A percentile compares a stretch with the other conserved stretches of the same genome.
Evolutionary conservation across 2,888 invertebrate species (phyloP).

Genomic region (Ditula angustiorana): DNA sequence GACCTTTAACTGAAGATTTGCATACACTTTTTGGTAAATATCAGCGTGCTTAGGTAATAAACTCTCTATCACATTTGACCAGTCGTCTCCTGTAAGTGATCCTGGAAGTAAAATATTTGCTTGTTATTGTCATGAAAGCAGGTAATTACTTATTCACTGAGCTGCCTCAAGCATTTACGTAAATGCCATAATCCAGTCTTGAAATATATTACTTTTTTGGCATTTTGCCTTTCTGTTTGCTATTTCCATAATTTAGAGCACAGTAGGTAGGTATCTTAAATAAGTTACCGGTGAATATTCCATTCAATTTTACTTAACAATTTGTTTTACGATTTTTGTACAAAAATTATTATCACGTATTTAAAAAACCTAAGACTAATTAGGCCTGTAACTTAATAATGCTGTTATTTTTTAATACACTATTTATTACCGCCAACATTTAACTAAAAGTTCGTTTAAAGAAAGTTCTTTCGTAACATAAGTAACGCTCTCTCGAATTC

Average conservation of each 20-base stretch:
- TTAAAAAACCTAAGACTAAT: no score
- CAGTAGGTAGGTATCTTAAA: constrained; percentile 1
- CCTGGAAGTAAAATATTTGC: constrained; percentile 63
- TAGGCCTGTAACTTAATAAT: no score
- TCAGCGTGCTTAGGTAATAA: constrained; percentile 83
- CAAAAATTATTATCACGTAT: no score
- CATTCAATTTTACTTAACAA: neutral
- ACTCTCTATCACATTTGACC: constrained; percentile 84
- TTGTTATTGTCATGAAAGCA: constrained; percentile 39
- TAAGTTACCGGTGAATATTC: constrained; percentile 2
- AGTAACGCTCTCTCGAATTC: no score
- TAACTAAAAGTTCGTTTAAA: no score
- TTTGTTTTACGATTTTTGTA: neutral
- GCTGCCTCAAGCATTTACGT: constrained; percentile 1
- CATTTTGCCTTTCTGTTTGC: constrained; percentile 46
- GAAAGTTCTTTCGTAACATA: no score
- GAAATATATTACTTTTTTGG: constrained; percentile 50
- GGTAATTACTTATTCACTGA: neutral
- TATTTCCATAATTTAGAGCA: constrained; percentile 23
- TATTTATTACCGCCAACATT: no score
- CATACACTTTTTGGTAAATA: constrained; percentile 76
- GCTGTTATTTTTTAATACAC: no score
- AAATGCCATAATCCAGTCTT: constrained; percentile 16
- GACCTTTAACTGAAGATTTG: constrained; percentile 78
- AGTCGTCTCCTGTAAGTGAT: constrained; percentile 85